These are phyloP conservation scores for Pseudomyrmex sp. DNA, from an alignment of 1,140 invertebrate genomes.

Conservation along the genomic window DNA sequence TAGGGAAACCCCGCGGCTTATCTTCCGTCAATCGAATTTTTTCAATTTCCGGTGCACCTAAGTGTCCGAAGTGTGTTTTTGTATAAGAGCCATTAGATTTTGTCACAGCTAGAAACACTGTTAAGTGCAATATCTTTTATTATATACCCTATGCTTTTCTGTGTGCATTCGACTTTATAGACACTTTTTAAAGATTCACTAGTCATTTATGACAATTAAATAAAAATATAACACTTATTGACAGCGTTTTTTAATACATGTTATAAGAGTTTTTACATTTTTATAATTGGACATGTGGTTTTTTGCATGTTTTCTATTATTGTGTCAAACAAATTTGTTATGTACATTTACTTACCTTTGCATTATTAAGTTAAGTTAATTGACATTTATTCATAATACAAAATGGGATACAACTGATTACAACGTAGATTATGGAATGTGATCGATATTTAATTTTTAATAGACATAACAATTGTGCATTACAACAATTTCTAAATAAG, in stretches of 20 bases:
- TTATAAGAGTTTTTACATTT: neutral
- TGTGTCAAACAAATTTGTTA: neutral
- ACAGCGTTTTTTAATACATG: neutral
- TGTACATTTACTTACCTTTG: neutral
- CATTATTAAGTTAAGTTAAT: neutral
- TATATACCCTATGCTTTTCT: neutral
- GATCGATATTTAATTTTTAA: constrained; percentile 19
- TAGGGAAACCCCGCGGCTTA: constrained; percentile 70
- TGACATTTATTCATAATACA: neutral
- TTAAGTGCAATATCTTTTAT: neutral
- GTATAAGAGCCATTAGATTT: neutral
- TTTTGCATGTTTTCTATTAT: neutral
- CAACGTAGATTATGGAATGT: neutral
- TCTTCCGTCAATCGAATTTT: constrained; percentile 69
- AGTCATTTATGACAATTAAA: neutral
- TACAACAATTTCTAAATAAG: neutral
- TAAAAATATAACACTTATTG: neutral
- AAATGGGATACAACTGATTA: neutral
- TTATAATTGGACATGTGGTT: neutral
- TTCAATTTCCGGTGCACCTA: constrained; percentile 70
- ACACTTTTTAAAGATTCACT: too few species aligned
- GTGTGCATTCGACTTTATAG: neutral
- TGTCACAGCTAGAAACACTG: neutral
- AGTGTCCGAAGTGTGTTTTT: neutral
- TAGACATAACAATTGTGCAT: constrained; percentile 11